Conservation (phyloP, 2,113 vertebrate genomes). For the Meleagris gallopavo region DNA sequence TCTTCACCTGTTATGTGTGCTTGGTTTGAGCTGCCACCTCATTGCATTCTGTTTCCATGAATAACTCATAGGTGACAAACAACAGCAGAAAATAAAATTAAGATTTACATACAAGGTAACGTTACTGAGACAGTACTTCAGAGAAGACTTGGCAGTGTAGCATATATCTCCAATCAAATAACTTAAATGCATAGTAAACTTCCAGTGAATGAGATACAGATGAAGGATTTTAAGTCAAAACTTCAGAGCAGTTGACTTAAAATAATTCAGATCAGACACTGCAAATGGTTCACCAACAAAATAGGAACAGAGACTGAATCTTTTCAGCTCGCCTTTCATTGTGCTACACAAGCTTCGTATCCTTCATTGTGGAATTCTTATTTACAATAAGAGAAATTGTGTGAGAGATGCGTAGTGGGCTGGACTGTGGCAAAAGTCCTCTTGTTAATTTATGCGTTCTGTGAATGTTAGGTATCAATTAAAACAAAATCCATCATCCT, state of each 20-base stretch:
- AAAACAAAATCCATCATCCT: neutral
- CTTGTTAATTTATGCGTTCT: no score
- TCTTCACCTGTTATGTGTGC: neutral
- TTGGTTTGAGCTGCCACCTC: neutral
- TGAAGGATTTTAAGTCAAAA: neutral
- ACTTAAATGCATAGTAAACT: neutral
- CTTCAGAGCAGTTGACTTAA: neutral
- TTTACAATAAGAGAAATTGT: neutral
- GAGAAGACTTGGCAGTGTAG: rapidly evolving
- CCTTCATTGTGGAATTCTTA: neutral
- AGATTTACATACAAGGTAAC: neutral
- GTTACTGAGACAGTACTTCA: neutral
- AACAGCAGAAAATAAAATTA: neutral
- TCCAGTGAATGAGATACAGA: neutral
- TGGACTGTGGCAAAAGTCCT: rapidly evolving
- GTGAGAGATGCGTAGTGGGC: rapidly evolving
- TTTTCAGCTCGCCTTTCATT: neutral
- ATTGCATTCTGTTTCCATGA: neutral
- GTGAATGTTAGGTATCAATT: neutral
- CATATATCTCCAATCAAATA: neutral
- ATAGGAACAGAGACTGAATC: neutral
- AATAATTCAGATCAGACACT: neutral
- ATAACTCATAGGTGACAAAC: neutral
- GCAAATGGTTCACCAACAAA: neutral
- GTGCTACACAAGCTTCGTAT: neutral